These are phyloP conservation scores for Pelodiscus sinensis DNA, from an alignment of 2,113 vertebrate genomes.

Conservation along the genomic window DNA sequence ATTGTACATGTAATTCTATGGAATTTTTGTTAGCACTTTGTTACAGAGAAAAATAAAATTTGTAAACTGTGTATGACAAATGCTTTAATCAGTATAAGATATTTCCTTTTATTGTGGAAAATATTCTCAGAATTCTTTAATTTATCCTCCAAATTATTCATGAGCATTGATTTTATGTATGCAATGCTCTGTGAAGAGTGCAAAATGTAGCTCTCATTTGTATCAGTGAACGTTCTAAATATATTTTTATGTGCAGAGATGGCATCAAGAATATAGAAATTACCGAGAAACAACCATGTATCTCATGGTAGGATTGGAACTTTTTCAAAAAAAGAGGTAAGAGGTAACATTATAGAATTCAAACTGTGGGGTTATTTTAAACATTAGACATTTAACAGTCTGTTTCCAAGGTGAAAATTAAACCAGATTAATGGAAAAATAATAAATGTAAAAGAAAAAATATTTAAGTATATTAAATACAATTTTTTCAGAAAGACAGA, in stretches of 20 bases:
- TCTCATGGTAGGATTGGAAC: constrained; percentile 94
- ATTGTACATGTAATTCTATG: not conserved
- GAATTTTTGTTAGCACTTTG: not conserved
- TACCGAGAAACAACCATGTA: constrained; percentile 93
- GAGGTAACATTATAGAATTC: constrained; percentile 15
- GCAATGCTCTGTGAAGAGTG: not conserved
- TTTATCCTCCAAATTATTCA: not conserved
- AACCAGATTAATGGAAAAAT: not conserved
- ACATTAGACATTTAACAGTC: not conserved
- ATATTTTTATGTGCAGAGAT: constrained; percentile 81
- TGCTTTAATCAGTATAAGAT: not conserved
- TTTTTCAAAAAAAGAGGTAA: constrained; percentile 92
- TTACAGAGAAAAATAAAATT: no score
- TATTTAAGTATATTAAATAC: not conserved
- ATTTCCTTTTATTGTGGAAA: not conserved
- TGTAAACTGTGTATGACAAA: no score
- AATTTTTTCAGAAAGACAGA: not conserved
- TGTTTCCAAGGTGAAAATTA: not conserved
- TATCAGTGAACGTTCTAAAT: constrained; percentile 24
- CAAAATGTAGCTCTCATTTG: not conserved
- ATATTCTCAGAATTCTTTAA: not conserved
- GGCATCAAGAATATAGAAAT: constrained; percentile 94
- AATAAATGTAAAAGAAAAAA: not conserved
- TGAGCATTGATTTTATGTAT: not conserved
- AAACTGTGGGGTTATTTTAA: not conserved